These are phyloP conservation scores for Streptopelia turtur DNA, from an alignment of 2,797 vertebrate species.

Conservation along the genomic window DNA sequence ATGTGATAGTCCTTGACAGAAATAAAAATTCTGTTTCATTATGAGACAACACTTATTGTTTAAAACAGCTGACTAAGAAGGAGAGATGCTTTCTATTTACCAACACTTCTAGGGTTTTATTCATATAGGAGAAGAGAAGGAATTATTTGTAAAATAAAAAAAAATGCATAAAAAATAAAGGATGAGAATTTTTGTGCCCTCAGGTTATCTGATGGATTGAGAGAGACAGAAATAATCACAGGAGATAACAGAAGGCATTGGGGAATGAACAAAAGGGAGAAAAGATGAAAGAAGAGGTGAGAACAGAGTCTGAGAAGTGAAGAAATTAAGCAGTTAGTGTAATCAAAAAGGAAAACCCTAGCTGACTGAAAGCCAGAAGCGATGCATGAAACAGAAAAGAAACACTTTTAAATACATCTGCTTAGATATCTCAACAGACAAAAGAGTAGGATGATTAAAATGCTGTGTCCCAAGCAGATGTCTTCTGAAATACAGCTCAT, in stretches of 20 bases:
- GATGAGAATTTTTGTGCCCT: constrained; percentile 53
- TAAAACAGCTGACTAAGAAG: background rate
- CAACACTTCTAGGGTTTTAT: background rate
- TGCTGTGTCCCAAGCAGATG: background rate
- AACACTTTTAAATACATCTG: constrained; percentile 36
- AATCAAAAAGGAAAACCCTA: constrained; percentile 54
- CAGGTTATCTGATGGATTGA: constrained; percentile 38
- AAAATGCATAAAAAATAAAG: constrained; percentile 51
- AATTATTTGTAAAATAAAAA: constrained; percentile 52
- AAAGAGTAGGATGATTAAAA: background rate
- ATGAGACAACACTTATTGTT: background rate
- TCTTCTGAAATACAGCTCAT: background rate
- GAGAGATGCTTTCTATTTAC: background rate
- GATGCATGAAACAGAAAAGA: constrained; percentile 24
- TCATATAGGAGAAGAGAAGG: background rate
- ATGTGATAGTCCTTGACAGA: background rate
- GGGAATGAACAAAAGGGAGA: constrained; percentile 47
- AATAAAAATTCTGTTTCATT: background rate
- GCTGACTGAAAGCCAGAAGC: constrained; percentile 48
- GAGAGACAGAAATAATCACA: background rate
- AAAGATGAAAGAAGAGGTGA: constrained; percentile 54
- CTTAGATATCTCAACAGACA: background rate
- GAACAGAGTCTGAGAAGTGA: constrained; percentile 42
- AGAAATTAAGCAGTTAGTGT: constrained; percentile 43
- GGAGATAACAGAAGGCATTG: constrained; percentile 39